phyloP scores from a whole-genome alignment of 2,888 invertebrate species.

The Stratiomys singularior region DNA sequence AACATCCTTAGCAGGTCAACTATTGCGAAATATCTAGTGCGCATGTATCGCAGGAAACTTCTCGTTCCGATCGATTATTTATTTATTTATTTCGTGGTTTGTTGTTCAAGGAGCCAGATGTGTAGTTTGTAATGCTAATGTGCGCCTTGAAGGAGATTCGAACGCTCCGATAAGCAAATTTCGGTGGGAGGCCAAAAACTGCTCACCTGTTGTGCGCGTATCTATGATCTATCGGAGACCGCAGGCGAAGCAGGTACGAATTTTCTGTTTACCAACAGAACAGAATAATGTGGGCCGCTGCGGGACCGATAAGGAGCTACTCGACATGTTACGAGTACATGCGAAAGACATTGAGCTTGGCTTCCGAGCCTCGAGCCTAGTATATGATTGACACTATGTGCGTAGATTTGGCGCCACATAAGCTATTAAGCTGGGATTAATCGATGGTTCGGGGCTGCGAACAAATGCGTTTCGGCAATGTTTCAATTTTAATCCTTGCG shows the following conservation, averaged over 20 bases:
- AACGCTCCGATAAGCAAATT: conserved; percentile 11
- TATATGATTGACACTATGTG: neutral
- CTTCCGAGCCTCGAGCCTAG: neutral
- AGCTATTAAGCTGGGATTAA: conserved; percentile 5
- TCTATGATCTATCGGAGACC: conserved; percentile 10
- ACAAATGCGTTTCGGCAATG: neutral
- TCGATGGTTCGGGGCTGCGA: neutral
- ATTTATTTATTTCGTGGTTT: neutral
- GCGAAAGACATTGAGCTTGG: neutral
- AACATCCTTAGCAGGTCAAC: no score
- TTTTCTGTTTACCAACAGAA: conserved; percentile 22
- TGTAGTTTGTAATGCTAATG: conserved; percentile 18
- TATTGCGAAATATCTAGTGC: no score
- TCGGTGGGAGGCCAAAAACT: conserved; percentile 24
- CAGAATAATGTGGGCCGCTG: conserved; percentile 3
- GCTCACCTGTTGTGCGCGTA: conserved; percentile 15
- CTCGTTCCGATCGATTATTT: neutral
- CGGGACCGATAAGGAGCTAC: neutral
- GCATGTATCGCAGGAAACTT: no score
- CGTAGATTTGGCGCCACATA: conserved; percentile 11
- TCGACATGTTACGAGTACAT: neutral
- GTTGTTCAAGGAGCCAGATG: neutral
- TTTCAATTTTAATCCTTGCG: conserved; percentile 1
- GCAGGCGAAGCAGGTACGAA: conserved; percentile 20
- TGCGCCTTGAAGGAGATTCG: neutral